phyloP scores from a whole-genome alignment of 1,140 invertebrate species.

The Melipona quadrifasciata region DNA sequence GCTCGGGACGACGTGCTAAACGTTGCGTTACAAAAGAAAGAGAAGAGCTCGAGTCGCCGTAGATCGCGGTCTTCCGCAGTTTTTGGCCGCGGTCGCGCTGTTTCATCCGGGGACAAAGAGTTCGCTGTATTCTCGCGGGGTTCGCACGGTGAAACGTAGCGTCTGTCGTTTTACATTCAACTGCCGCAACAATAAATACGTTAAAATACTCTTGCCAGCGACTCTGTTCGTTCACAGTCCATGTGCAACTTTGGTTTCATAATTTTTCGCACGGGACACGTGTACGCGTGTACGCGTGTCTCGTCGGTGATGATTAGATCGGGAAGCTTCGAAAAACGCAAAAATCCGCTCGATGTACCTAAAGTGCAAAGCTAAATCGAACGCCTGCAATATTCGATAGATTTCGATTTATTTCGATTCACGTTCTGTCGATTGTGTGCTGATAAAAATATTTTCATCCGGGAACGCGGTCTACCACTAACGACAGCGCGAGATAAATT shows the following conservation, averaged over 20 bases:
- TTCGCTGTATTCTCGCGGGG: constrained; percentile 17
- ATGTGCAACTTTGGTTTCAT: neutral
- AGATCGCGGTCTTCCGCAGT: neutral
- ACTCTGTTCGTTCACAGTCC: neutral
- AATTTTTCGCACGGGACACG: neutral
- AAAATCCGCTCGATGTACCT: neutral
- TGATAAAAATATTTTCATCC: neutral
- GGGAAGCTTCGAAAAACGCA: no score
- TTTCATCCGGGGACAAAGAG: constrained; percentile 16
- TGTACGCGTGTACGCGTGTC: neutral
- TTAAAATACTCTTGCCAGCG: constrained; percentile 10
- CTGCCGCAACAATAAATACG: constrained; percentile 26
- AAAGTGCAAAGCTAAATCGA: neutral
- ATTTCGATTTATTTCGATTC: neutral
- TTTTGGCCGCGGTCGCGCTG: neutral
- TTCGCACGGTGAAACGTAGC: constrained; percentile 28
- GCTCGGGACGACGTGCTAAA: neutral
- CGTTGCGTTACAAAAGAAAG: neutral
- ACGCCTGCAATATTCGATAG: neutral
- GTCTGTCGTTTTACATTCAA: constrained; percentile 28
- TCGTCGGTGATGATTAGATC: neutral
- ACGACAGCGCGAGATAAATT: neutral
- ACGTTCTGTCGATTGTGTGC: neutral
- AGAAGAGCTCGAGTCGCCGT: neutral
- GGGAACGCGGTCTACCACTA: neutral